phyloP scores from a whole-genome alignment of 2,113 vertebrate species.

The Hippocampus barbouri region DNA sequence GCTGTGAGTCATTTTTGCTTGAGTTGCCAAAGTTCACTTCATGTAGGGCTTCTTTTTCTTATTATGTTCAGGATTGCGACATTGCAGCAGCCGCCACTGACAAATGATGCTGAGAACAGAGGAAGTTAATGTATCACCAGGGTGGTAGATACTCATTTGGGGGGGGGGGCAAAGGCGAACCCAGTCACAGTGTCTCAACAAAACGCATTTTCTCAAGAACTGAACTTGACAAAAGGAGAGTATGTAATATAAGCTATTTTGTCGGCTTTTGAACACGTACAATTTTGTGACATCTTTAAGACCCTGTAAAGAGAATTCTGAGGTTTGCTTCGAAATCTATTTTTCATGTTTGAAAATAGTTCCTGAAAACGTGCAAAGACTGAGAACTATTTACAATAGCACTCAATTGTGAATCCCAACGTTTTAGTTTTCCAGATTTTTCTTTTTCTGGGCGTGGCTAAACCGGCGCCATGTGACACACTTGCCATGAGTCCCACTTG shows the following conservation, averaged over 20 bases:
- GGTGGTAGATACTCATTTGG: neutral
- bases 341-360: no score
- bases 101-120: neutral
- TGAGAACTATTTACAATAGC: no score
- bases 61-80: neutral
- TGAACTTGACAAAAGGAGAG: no score
- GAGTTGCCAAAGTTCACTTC: neutral
- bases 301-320: no score
- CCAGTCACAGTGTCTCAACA: neutral
- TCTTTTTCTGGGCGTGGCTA: no score
- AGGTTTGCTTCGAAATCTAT: no score
- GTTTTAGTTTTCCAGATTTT: no score
- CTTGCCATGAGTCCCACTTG: no score
- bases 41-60: neutral
- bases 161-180: neutral
- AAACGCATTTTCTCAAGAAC: no score
- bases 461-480: no score
- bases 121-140: neutral
- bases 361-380: no score
- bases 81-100: neutral
- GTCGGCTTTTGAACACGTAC: neutral
- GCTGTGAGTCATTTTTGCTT: constrained; percentile 25
- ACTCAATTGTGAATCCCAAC: no score
- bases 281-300: neutral
- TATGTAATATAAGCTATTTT: neutral